Conservation (phyloP, 2,888 invertebrate species). For the Lasioglossum morio region DNA sequence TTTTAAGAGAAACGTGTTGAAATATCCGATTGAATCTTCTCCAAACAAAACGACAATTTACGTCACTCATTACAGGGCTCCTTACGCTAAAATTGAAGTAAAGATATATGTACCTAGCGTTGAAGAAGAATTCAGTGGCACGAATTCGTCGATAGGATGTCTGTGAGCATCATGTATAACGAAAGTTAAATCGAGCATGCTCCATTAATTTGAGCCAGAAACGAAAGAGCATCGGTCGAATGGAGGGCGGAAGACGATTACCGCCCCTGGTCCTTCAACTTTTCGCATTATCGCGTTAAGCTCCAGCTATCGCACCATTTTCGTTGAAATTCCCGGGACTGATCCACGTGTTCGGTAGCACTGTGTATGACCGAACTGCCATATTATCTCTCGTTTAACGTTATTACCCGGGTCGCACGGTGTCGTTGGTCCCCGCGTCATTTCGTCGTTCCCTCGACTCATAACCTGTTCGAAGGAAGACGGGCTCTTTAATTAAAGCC, state of each 20-base stretch:
- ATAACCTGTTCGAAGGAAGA: constrained; percentile 68
- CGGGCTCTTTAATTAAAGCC: constrained; percentile 75
- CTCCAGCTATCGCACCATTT: constrained; percentile 34
- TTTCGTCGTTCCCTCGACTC: constrained; percentile 65
- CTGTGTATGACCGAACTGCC: constrained; percentile 56
- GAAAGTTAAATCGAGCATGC: neutral
- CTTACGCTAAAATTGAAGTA: too few relatives aligned
- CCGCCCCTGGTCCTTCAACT: neutral
- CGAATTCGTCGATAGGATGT: neutral
- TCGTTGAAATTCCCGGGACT: constrained; percentile 40
- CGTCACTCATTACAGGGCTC: neutral
- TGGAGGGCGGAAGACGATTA: neutral
- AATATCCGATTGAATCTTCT: neutral
- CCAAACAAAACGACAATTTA: neutral
- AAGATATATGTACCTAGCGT: too few relatives aligned
- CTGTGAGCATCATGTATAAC: neutral
- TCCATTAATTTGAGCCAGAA: neutral
- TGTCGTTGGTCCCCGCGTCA: constrained; percentile 65
- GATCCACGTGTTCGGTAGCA: constrained; percentile 31
- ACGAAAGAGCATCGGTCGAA: constrained; percentile 2
- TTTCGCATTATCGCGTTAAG: constrained; percentile 46
- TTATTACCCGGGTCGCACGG: constrained; percentile 60
- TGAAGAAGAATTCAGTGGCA: neutral
- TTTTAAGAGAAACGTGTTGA: too few relatives aligned
- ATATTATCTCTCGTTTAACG: constrained; percentile 71